Evolutionary conservation across 2,797 vertebrate genomes (phyloP).

Genomic region (Gobio occitaniae): DNA sequence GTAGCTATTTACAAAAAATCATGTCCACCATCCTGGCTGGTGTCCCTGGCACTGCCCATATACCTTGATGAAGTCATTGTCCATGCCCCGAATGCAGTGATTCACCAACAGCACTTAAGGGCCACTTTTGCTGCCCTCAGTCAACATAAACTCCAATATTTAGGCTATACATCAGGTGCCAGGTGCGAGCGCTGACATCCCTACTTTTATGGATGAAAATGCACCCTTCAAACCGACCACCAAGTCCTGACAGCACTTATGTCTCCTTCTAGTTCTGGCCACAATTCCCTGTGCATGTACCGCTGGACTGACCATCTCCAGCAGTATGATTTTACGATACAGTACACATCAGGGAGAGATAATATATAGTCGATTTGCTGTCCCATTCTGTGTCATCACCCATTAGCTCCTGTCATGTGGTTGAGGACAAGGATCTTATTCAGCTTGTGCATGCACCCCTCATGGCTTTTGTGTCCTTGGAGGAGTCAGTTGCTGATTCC

Average conservation of each 20-base stretch:
- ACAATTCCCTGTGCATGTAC: conserved; percentile 1
- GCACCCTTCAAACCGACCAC: background rate
- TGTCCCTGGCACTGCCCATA: conserved; percentile 3
- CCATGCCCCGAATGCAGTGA: background rate
- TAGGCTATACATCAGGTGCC: too few relatives aligned
- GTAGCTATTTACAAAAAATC: conserved; percentile 43
- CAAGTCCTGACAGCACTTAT: background rate
- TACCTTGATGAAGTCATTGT: conserved; percentile 42
- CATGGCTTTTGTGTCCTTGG: background rate
- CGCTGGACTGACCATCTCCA: conserved; percentile 2
- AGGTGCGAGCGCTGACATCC: too few relatives aligned
- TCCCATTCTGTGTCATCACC: background rate
- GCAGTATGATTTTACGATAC: background rate
- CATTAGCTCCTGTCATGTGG: background rate
- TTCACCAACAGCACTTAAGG: conserved; percentile 9
- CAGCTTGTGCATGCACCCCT: conserved; percentile 29
- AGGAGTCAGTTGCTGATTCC: background rate
- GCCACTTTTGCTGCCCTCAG: background rate
- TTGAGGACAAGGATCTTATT: conserved; percentile 4
- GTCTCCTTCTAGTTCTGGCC: background rate
- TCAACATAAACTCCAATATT: too few relatives aligned
- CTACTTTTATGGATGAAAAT: too few relatives aligned
- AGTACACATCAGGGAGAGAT: background rate
- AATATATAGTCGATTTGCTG: conserved; percentile 14
- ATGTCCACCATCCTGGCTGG: conserved; percentile 20